Base-by-base conservation (phyloP, 2,113 vertebrate genomes). In the Trogon surrucura region DNA sequence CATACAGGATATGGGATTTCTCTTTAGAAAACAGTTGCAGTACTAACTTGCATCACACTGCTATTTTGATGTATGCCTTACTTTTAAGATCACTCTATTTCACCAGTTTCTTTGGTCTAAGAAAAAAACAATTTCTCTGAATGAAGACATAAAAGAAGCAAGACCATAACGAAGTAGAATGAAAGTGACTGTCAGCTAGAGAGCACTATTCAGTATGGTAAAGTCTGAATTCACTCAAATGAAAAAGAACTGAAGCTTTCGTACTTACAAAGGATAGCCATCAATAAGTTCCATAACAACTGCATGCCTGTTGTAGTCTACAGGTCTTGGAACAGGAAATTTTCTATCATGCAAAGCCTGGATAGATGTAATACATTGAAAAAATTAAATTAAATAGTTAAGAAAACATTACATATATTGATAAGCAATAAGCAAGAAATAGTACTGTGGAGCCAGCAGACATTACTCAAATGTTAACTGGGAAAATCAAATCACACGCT, bases 221-320 rank as follows among this genome's bases (percentile, higher is more conserved):
- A 72, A 73, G 48, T 69, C 71, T 50, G 7, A 60, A 65, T 21
- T 64, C 23, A 50, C 30, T 53, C 23, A 50, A 5, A 16, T 29
- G 26, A 58, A 17, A 53, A 30, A 7, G 14, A 77, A 64, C 74
- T 83, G 26, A 91, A 72, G 54, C 29, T 80, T 54, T 67, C 71
- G 80, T 93, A 98, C 99, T 98, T 97, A 99, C 99, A 99, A 93
- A 41, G 99, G 99, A 96, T 98, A 99, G 71, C 99, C 99, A 97
- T 98, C 98, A 91, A 99, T 98, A 90, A 99, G 98, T 95, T 99
- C 99, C 99, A 99, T 99, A 89, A 99, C 98, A 32, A 99, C 98
- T 16, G 99, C 98, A 92, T 99, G 99, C 85, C 99, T 98, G 97
- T 99, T 99, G 92, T 99, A 99, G 97, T 99, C 99, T 88, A 99